Percentiles rank a stretch among this genome's conserved stretches.
Conservation (phyloP, 2,113 vertebrate genomes). For the Phylloscopus trochilus region DNA sequence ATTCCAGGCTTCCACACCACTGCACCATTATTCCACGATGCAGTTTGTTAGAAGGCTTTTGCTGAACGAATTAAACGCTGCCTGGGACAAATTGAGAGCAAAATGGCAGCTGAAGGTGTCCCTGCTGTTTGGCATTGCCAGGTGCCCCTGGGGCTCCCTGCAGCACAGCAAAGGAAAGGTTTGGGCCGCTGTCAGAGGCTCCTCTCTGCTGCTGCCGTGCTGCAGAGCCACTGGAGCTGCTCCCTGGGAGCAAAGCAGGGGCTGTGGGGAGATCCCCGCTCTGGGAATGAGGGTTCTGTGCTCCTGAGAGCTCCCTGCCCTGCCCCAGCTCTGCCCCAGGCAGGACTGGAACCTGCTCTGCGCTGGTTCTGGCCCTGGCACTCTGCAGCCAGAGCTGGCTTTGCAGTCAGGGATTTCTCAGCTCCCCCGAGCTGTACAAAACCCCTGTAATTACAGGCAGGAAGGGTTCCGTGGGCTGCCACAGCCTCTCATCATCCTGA, state of each 20-base stretch:
- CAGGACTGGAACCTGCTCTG: neutral
- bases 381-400: accelerated
- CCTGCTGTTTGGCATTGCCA: neutral
- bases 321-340: neutral
- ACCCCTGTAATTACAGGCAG: neutral
- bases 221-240: neutral
- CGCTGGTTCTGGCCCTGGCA: accelerated
- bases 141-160: neutral
- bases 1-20: neutral
- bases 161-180: neutral
- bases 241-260: neutral
- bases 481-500: neutral
- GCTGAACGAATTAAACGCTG: neutral
- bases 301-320: neutral
- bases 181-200: accelerated
- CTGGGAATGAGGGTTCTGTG: too few species aligned
- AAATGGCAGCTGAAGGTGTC: neutral
- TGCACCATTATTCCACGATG: neutral
- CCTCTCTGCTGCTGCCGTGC: accelerated
- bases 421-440: neutral
- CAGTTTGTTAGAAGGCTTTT: neutral
- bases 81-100: neutral
- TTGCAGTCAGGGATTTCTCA: neutral
- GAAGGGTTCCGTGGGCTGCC: neutral
- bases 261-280: neutral